Evolutionary conservation across 2,888 invertebrate genomes (phyloP).

Genomic region (Elgonia sp.): DNA sequence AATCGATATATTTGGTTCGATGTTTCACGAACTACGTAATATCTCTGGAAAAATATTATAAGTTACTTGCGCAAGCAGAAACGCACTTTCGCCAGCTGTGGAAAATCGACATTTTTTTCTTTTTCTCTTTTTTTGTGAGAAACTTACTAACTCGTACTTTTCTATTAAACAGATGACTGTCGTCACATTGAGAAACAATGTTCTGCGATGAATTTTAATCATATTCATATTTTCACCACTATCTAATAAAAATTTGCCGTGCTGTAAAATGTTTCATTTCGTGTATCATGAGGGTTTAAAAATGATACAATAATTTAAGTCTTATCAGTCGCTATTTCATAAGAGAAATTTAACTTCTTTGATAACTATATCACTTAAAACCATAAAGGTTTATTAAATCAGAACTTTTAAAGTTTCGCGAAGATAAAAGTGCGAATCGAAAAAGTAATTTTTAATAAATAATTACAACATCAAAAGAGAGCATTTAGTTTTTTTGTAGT

Average conservation of each 20-base stretch:
- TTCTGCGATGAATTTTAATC: constrained; percentile 33
- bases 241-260: neutral
- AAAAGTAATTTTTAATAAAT: neutral
- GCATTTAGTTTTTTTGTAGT: no score
- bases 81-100: constrained; percentile 51
- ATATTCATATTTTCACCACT: constrained; percentile 16
- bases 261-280: neutral
- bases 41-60: constrained; percentile 49
- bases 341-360: neutral
- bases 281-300: neutral
- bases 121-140: neutral
- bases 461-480: neutral
- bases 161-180: constrained; percentile 43
- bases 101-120: constrained; percentile 32
- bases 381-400: neutral
- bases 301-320: neutral
- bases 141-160: constrained; percentile 31
- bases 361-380: constrained; percentile 4
- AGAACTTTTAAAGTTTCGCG: neutral
- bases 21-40: constrained; percentile 45
- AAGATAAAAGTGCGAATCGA: neutral
- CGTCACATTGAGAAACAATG: constrained; percentile 39
- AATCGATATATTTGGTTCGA: constrained; percentile 36
- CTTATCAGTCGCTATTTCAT: neutral
- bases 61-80: constrained; percentile 51